Base-by-base conservation (phyloP, 2,888 invertebrate genomes). In the Heliconius sara region DNA sequence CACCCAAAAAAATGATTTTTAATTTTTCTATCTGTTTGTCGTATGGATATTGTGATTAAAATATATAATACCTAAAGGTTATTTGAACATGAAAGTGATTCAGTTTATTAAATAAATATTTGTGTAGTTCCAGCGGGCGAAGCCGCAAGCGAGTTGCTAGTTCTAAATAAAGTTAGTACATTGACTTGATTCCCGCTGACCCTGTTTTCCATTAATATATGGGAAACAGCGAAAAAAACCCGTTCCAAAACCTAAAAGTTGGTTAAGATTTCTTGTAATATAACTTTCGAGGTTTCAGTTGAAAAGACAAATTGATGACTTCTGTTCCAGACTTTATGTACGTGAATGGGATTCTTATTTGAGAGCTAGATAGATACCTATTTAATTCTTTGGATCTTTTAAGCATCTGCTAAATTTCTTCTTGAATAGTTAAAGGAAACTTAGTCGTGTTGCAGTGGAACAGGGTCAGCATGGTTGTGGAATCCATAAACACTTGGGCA, bases 271-370 rank as follows among this genome's bases (percentile, higher is more conserved):
- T 57, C 67, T 67, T 22, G 34, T 10, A 30, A 39, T 10, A 60
- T 74, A 63, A 63, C 52, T 72, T 47, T 43, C 22, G 52, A 22
- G 60, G 73, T 74, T 60, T 39, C 39, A 7, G 12, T 52, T 43
- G 22, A 63, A 74, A 74, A 39, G 22, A 60, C 39, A 39, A 63
- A 63, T 39, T 74, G 63, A 74, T 74, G 74, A 74, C 25, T 63
- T 74, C 60, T 43, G 60, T 30, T 63, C 39, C 25, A 74, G 63
- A 60, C 39, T 63, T 74, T 34, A 63, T 22, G 74, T 74, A 74
- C 63, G 74, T 74, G 74, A 63, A 60, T 57, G 12, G 63, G 60
- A 34, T 63, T 60, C 43, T 63, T 63, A 74, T 34, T 16, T 60
- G n/a, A 30, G 22, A 39, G 52, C 52, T 52, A 52, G 10, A 34